Percentiles rank a stretch among this genome's conserved stretches.
phyloP scores from a whole-genome alignment of 1,140 invertebrate species.

The Sarcophaga peregrina region DNA sequence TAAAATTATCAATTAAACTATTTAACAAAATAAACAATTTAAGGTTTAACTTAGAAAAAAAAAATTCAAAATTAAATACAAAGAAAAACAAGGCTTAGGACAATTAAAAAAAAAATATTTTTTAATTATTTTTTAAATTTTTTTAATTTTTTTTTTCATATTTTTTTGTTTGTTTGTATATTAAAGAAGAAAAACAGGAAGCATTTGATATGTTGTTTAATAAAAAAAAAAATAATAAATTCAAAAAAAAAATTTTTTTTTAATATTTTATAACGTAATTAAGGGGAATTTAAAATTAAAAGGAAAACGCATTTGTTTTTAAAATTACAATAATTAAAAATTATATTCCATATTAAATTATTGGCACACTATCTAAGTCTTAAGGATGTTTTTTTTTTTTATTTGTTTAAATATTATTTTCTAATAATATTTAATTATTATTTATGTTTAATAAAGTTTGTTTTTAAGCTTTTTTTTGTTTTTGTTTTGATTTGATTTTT shows the following conservation, averaged over 20 bases:
- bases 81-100: neutral
- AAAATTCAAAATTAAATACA: constrained; percentile 8
- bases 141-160: constrained; percentile 10
- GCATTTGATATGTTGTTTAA: constrained; percentile 66
- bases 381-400: constrained; percentile 49
- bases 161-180: neutral
- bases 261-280: no score
- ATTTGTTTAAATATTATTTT: constrained; percentile 34
- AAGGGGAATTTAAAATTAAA: no score
- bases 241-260: no score
- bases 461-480: constrained; percentile 15
- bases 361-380: constrained; percentile 65
- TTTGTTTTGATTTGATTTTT: constrained; percentile 18
- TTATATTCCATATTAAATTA: constrained; percentile 43
- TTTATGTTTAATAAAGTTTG: neutral
- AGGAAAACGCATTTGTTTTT: constrained; percentile 38
- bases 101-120: constrained; percentile 33
- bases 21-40: constrained; percentile 38
- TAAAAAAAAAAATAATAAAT: constrained; percentile 37
- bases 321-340: constrained; percentile 31
- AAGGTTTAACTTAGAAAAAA: constrained; percentile 18
- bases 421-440: constrained; percentile 30
- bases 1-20: constrained; percentile 35
- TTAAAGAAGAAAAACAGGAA: constrained; percentile 50
- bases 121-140: neutral